phyloP scores from a whole-genome alignment of 2,888 invertebrate genomes.

The Chrysolina oricalcia region DNA sequence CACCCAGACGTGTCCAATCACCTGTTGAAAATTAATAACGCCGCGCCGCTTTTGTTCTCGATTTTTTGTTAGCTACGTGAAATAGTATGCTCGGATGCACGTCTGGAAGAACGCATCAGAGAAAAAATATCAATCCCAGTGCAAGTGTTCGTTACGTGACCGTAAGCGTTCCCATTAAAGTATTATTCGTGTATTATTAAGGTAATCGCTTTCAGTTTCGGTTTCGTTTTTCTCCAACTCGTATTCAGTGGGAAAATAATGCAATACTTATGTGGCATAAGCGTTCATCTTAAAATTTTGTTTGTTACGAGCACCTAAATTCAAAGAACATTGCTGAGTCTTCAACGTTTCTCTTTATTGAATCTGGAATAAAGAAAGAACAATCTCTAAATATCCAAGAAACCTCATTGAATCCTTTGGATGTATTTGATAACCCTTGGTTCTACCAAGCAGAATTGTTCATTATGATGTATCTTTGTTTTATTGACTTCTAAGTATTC shows the following conservation, averaged over 20 bases:
- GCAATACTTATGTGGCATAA: too few relatives aligned
- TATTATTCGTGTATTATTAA: conserved; percentile 16
- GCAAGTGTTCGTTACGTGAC: conserved; percentile 21
- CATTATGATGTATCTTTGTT: too few relatives aligned
- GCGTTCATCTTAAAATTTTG: too few relatives aligned
- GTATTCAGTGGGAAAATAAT: conserved; percentile 4
- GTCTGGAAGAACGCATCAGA: not conserved
- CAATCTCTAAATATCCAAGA: too few relatives aligned
- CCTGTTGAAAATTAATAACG: conserved; percentile 23
- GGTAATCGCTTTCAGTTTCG: conserved; percentile 16
- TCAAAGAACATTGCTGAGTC: too few relatives aligned
- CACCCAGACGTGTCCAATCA: conserved; percentile 15
- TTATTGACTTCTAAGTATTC: too few relatives aligned
- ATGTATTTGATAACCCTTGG: too few relatives aligned
- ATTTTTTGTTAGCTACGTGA: conserved; percentile 19
- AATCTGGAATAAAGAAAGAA: too few relatives aligned
- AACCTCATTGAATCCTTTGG: too few relatives aligned
- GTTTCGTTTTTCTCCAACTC: conserved; percentile 5
- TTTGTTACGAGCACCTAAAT: too few relatives aligned
- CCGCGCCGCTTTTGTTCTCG: conserved; percentile 19
- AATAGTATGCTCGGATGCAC: conserved; percentile 11
- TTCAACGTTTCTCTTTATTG: too few relatives aligned
- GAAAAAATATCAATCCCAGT: not conserved
- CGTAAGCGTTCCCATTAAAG: conserved; percentile 12
- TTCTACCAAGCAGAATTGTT: too few relatives aligned